A percentile compares a stretch with the other conserved stretches of the same genome.
Conservation (phyloP, 2,797 vertebrate species). For the Dendrocincla tyrannina region DNA sequence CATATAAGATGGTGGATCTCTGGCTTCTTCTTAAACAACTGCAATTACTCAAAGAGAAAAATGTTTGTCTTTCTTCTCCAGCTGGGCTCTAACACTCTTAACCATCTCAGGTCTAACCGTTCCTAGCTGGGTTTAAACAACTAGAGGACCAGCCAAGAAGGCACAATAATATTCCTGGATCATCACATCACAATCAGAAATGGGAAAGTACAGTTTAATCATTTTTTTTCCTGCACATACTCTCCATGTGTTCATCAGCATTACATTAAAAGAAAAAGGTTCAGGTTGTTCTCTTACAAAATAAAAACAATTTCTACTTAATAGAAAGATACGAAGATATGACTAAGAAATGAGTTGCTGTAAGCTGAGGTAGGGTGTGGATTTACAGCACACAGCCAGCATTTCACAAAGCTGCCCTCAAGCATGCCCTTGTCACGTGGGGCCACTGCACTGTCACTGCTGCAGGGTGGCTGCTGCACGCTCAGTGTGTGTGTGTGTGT, state of each 20-base stretch:
- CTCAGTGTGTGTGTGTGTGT: too few species aligned
- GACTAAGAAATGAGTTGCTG: not conserved
- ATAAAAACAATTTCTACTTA: not conserved
- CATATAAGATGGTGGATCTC: not conserved
- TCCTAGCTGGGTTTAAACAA: not conserved
- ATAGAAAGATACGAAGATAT: not conserved
- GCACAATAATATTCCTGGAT: not conserved
- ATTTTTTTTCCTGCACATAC: not conserved
- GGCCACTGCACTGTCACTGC: not conserved
- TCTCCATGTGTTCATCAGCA: not conserved
- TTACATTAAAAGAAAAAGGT: not conserved
- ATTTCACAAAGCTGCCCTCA: not conserved
- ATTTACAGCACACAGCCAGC: not conserved
- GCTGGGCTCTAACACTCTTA: not conserved
- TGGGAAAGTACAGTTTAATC: not conserved
- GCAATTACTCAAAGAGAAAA: not conserved
- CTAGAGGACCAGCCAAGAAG: not conserved
- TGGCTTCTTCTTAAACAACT: not conserved
- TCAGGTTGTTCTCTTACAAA: not conserved
- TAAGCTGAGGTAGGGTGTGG: not conserved
- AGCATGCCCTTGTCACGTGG: fast-evolving
- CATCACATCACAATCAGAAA: not conserved
- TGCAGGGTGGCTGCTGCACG: not conserved
- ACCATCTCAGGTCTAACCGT: not conserved
- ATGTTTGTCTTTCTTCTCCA: not conserved